phyloP scores from a whole-genome alignment of 2,888 invertebrate species.

The Hoplodrina ambigua region DNA sequence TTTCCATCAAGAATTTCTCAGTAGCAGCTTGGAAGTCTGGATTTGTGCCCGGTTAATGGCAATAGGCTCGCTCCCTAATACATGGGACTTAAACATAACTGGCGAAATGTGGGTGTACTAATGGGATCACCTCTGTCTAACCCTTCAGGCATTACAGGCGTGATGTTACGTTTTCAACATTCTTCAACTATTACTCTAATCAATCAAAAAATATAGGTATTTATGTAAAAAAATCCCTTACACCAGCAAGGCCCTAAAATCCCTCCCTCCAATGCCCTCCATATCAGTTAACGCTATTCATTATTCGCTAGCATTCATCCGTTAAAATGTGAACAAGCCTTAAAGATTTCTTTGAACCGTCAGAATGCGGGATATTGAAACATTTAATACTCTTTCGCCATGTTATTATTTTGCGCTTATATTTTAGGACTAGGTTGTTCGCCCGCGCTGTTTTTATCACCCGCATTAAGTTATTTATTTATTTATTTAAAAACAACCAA shows the following conservation, averaged over 20 bases:
- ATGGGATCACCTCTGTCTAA: no score
- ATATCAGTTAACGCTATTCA: constrained; percentile 2
- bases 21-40: no score
- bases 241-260: background rate
- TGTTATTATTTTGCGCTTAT: constrained; percentile 45
- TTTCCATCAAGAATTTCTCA: no score
- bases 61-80: no score
- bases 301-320: constrained; percentile 10
- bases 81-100: no score
- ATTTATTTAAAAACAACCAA: no score
- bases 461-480: no score
- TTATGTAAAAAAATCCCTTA: background rate
- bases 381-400: constrained; percentile 16
- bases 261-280: background rate
- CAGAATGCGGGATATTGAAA: constrained; percentile 42
- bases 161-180: no score
- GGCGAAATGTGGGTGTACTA: no score
- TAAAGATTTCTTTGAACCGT: constrained; percentile 28
- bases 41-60: no score
- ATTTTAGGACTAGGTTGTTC: constrained; percentile 26
- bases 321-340: constrained; percentile 22
- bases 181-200: background rate
- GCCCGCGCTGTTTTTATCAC: no score
- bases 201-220: constrained; percentile 12
- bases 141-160: no score